A percentile compares a stretch with the other conserved stretches of the same genome.
phyloP scores from a whole-genome alignment of 2,797 vertebrate genomes.

The Myripristis murdjan region DNA sequence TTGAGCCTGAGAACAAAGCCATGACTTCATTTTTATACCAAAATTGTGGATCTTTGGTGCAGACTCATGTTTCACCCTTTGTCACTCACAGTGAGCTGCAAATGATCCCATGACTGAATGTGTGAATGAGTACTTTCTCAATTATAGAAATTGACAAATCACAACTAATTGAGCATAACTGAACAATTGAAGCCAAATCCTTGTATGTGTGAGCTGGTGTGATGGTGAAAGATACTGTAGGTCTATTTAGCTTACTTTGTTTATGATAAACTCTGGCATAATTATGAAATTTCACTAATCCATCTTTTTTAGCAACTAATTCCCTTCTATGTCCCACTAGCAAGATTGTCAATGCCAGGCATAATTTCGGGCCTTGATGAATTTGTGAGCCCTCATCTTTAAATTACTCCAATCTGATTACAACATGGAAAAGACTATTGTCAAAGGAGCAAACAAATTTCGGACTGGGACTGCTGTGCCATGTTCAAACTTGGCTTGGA shows the following conservation, averaged over 20 bases:
- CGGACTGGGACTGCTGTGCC: constrained; percentile 26
- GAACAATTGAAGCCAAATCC: constrained; percentile 4
- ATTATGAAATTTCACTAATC: constrained; percentile 40
- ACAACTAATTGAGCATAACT: constrained; percentile 4
- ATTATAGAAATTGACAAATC: not conserved
- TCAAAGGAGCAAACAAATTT: constrained; percentile 42
- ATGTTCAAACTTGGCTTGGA: constrained; percentile 37
- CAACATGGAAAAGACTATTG: constrained; percentile 31
- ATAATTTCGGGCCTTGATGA: constrained; percentile 33
- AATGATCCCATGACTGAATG: not conserved
- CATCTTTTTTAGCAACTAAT: constrained; percentile 18
- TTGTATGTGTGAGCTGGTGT: constrained; percentile 13
- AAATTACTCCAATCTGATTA: constrained; percentile 61
- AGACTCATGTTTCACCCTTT: not conserved
- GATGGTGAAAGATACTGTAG: constrained; percentile 8
- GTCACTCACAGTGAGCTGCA: not conserved
- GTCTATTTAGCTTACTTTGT: constrained; percentile 11
- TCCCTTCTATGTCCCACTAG: constrained; percentile 20
- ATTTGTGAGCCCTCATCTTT: constrained; percentile 12
- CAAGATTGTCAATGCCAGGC: constrained; percentile 33
- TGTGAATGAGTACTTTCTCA: constrained; percentile 4
- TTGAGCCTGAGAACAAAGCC: not conserved
- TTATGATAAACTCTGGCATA: constrained; percentile 21
- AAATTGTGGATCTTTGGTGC: not conserved
- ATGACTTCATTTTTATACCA: not conserved